These are phyloP conservation scores for Ligdia adustata DNA, from an alignment of 2,888 invertebrate genomes.

Conservation along the genomic window DNA sequence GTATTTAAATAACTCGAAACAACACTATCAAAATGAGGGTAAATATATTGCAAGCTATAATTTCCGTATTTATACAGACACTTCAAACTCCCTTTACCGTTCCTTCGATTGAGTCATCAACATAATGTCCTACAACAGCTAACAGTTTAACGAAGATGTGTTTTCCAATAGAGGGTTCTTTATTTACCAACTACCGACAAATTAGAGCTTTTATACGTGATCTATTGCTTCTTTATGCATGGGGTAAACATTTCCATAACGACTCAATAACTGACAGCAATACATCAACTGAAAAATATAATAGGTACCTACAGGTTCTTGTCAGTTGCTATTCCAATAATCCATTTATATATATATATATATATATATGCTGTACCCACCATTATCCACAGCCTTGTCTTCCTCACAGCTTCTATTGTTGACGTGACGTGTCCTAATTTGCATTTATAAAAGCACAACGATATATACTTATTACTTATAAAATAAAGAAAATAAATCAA, in stretches of 20 bases:
- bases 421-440: too few species aligned
- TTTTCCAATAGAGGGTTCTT: conserved; percentile 61
- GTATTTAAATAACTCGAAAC: not conserved
- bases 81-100: conserved; percentile 60
- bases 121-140: conserved; percentile 65
- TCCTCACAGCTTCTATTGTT: too few species aligned
- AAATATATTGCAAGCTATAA: conserved; percentile 58
- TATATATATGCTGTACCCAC: too few species aligned
- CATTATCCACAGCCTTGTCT: too few species aligned
- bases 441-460: too few species aligned
- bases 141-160: conserved; percentile 65
- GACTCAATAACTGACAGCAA: conserved; percentile 45
- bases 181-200: conserved; percentile 57
- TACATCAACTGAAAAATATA: conserved; percentile 48
- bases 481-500: too few species aligned
- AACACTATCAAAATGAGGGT: conserved; percentile 48
- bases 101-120: conserved; percentile 77
- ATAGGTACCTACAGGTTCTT: too few species aligned
- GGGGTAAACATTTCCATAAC: conserved; percentile 24
- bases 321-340: too few species aligned
- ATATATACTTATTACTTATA: too few species aligned
- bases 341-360: too few species aligned
- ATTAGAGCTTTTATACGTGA: conserved; percentile 64
- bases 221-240: conserved; percentile 58
- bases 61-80: conserved; percentile 71